Conservation (phyloP, 2,888 invertebrate species). For the Tuta absoluta region DNA sequence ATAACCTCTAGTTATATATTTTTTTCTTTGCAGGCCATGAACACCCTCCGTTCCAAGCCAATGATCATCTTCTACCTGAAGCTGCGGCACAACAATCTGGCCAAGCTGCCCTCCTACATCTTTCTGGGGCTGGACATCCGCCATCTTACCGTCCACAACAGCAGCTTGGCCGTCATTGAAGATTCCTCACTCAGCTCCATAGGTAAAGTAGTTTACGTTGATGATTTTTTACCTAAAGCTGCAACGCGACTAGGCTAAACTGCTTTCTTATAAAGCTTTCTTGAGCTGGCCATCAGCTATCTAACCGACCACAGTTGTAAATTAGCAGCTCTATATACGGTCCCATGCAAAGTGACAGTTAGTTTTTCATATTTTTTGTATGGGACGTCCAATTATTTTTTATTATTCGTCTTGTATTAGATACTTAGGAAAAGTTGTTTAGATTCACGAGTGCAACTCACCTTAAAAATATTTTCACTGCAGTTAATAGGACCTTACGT, state of each 20-base stretch:
- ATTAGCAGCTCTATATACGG: conserved; percentile 90
- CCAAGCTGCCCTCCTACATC: conserved; percentile 91
- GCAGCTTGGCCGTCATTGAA: conserved; percentile 92
- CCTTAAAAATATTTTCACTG: too few relatives aligned
- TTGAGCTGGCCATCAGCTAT: conserved; percentile 93
- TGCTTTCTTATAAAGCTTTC: conserved; percentile 92
- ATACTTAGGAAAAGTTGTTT: too few relatives aligned
- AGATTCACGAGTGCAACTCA: too few relatives aligned
- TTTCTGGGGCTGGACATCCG: conserved; percentile 93
- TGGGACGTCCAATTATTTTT: too few relatives aligned
- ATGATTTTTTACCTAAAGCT: neutral
- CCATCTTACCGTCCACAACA: conserved; percentile 93
- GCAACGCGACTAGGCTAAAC: conserved; percentile 81
- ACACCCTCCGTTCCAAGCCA: conserved; percentile 88
- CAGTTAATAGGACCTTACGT: too few relatives aligned
- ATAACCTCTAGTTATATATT: neutral
- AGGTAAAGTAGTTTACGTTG: conserved; percentile 71
- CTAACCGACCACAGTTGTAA: conserved; percentile 94
- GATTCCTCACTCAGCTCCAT: conserved; percentile 93
- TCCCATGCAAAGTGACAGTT: conserved; percentile 91
- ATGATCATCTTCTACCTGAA: conserved; percentile 93
- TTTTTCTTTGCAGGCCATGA: conserved; percentile 84
- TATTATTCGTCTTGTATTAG: too few relatives aligned
- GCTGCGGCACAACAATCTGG: conserved; percentile 91
- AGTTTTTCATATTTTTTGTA: too few relatives aligned